Evolutionary conservation across 2,888 invertebrate genomes (phyloP).

Genomic region (Diogma glabrata): DNA sequence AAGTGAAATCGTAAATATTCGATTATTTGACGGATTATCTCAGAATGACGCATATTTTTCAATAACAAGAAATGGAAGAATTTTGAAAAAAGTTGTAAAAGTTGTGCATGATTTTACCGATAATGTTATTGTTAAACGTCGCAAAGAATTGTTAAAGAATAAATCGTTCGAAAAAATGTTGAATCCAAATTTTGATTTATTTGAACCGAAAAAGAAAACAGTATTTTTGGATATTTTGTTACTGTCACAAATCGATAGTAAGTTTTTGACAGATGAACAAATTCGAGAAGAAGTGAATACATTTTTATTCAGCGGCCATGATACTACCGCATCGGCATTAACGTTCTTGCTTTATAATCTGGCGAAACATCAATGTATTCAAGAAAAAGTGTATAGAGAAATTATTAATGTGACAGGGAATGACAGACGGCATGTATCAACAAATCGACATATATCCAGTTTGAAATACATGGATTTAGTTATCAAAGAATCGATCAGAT

Average conservation of each 20-base stretch:
- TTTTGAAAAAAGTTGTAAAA: conserved; percentile 20
- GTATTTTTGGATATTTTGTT: conserved; percentile 57
- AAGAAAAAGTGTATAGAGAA: conserved; percentile 38
- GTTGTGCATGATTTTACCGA: conserved; percentile 30
- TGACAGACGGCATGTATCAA: conserved; percentile 28
- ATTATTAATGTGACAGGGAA: conserved; percentile 33
- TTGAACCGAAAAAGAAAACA: conserved; percentile 47
- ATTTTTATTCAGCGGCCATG: conserved; percentile 56
- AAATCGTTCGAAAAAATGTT: background rate
- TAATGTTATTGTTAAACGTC: conserved; percentile 27
- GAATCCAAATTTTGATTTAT: conserved; percentile 9
- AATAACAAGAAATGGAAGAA: background rate
- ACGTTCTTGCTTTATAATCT: conserved; percentile 40
- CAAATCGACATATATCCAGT: conserved; percentile 28
- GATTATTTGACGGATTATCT: background rate
- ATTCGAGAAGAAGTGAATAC: conserved; percentile 61
- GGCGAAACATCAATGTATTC: conserved; percentile 37
- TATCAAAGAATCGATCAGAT: conserved; percentile 33
- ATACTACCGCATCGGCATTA: conserved; percentile 41
- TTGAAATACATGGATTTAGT: conserved; percentile 33
- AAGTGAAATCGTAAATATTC: background rate
- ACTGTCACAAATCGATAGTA: conserved; percentile 46
- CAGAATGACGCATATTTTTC: background rate
- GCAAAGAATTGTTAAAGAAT: conserved; percentile 7
- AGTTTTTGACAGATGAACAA: conserved; percentile 44